Evolutionary conservation across 1,140 invertebrate species (phyloP).

Genomic region (Diorhabda elongata): DNA sequence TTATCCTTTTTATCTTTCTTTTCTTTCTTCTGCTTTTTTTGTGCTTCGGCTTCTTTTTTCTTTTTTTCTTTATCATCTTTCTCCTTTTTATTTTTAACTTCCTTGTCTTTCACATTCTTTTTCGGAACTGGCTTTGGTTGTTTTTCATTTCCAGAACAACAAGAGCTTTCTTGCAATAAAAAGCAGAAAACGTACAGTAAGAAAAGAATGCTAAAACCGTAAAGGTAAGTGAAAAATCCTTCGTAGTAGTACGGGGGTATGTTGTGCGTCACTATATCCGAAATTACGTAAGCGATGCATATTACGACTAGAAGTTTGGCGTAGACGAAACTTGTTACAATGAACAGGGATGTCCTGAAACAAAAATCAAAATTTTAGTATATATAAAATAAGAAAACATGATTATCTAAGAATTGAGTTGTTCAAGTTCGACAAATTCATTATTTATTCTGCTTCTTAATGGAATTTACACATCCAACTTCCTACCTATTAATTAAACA

Average conservation of each 20-base stretch:
- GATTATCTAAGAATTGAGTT: too few relatives aligned
- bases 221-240: constrained; percentile 96
- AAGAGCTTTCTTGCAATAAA: constrained; percentile 85
- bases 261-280: constrained; percentile 88
- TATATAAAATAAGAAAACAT: too few relatives aligned
- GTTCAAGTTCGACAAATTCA: too few relatives aligned
- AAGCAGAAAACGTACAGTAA: constrained; percentile 95
- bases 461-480: too few relatives aligned
- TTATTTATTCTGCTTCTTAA: too few relatives aligned
- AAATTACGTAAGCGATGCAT: constrained; percentile 87
- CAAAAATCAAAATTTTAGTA: constrained; percentile 17
- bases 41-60: constrained; percentile 51
- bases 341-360: constrained; percentile 88
- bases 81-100: constrained; percentile 61
- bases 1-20: constrained; percentile 51
- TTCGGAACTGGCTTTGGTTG: constrained; percentile 49
- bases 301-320: constrained; percentile 86
- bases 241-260: constrained; percentile 89
- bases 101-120: constrained; percentile 64
- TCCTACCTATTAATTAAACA: too few relatives aligned
- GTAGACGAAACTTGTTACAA: constrained; percentile 91
- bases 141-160: constrained; percentile 64
- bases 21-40: constrained; percentile 51
- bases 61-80: constrained; percentile 61
- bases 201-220: constrained; percentile 91